phyloP scores from a whole-genome alignment of 2,888 invertebrate genomes.

The Xanthorhoe spadicearia region DNA sequence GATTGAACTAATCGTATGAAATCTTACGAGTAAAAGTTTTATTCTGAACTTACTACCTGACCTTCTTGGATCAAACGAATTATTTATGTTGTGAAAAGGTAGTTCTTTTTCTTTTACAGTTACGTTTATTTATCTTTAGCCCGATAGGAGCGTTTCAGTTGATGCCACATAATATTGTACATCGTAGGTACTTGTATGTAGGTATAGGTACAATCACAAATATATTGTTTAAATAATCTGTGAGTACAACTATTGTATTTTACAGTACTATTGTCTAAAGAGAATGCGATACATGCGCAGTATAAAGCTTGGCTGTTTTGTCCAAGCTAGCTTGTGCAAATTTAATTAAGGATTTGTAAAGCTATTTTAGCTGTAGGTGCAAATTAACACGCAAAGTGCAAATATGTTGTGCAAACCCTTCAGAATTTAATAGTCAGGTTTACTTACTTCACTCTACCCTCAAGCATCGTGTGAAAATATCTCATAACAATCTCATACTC shows the following conservation, averaged over 20 bases:
- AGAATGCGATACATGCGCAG: too few relatives aligned
- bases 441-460: constrained; percentile 67
- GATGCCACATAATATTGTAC: too few relatives aligned
- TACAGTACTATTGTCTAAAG: too few relatives aligned
- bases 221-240: too few relatives aligned
- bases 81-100: neutral
- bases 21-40: neutral
- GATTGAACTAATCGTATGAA: neutral
- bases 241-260: too few relatives aligned
- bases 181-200: too few relatives aligned
- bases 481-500: constrained; percentile 67
- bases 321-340: neutral
- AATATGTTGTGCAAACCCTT: neutral
- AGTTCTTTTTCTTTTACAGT: too few relatives aligned
- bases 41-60: too few relatives aligned
- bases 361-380: neutral
- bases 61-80: neutral
- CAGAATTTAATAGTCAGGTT: neutral
- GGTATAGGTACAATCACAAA: too few relatives aligned
- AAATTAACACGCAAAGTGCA: neutral
- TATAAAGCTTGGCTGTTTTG: too few relatives aligned
- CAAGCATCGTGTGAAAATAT: constrained; percentile 65
- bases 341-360: neutral
- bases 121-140: too few relatives aligned
- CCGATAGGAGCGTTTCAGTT: too few relatives aligned